Base-by-base conservation (phyloP, 2,888 invertebrate genomes). In the Stenurella melanura region DNA sequence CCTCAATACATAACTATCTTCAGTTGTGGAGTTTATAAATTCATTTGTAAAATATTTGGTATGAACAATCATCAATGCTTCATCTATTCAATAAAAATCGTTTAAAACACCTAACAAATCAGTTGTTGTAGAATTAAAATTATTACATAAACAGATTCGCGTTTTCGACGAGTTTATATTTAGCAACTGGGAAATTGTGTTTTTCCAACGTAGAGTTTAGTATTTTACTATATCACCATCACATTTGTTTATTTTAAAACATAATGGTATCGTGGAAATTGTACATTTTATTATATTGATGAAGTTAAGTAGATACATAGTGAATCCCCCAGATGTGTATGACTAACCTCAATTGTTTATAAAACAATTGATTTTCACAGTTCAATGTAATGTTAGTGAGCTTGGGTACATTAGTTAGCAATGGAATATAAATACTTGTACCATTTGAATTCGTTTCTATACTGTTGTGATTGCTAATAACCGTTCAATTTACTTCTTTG, bases 241-340 rank as follows among this genome's bases (percentile, higher is more conserved):
- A 3, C 3, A 12, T n/a, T 42, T 11, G n/a, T 50, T 50, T 50
- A 50, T 50, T 50, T n/a, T 50, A 15, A n/a, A n/a, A 50, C n/a
- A 6, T 50, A n/a, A n/a, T 50, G 15, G 12, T 34, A 34, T 4
- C 0, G 6, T n/a, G n/a, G 50, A n/a, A 50, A 50, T n/a, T 4
- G 15, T n/a, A 50, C 50, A 50, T 50, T 50, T n/a, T 50, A 50
- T 50, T 50, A 50, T 50, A 50, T 50, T 50, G n/a, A 50, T n/a
- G n/a, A n/a, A 50, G 50, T n/a, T n/a, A n/a, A 50, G 15, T n/a
- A 15, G 50, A n/a, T 50, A 50, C n/a, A 50, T 6, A 50, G 50
- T 1, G 50, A 50, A n/a, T 50, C n/a, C 50, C n/a, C n/a, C n/a
- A n/a, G 4, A n/a, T 50, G 50, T 17, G n/a, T n/a, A 50, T 50